Conservation (phyloP, 1,140 invertebrate species). For the Drosophila ficusphila region DNA sequence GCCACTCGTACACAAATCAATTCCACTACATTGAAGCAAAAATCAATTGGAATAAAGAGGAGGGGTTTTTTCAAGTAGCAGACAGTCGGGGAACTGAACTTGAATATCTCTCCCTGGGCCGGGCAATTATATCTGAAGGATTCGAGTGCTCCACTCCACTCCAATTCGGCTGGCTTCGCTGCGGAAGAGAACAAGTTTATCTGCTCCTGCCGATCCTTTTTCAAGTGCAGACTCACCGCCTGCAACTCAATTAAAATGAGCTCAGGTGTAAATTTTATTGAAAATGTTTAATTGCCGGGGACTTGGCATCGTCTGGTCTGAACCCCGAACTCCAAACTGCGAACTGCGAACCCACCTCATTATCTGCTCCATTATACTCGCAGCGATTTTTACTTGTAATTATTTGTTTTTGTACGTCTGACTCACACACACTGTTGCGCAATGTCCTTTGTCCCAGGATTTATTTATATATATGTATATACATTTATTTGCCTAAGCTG, state of each 20-base stretch:
- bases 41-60: slow-evolving; percentile 64
- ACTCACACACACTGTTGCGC: slow-evolving; percentile 60
- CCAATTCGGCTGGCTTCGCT: slow-evolving; percentile 7
- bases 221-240: slow-evolving; percentile 55
- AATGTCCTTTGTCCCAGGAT: slow-evolving; percentile 65
- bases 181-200: slow-evolving; percentile 63
- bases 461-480: slow-evolving; percentile 17
- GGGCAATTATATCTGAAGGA: slow-evolving; percentile 76
- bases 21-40: slow-evolving; percentile 79
- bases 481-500: slow-evolving; percentile 77
- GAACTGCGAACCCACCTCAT: slow-evolving; percentile 49
- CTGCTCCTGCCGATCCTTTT: slow-evolving; percentile 50
- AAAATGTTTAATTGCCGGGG: slow-evolving; percentile 78
- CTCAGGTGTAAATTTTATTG: slow-evolving; percentile 83
- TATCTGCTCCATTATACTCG: slow-evolving; percentile 70
- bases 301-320: slow-evolving; percentile 47
- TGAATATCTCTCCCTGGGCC: slow-evolving; percentile 38
- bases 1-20: slow-evolving; percentile 73
- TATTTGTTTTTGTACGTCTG: slow-evolving; percentile 79
- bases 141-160: slow-evolving; percentile 33
- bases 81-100: slow-evolving; percentile 27
- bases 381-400: slow-evolving; percentile 81
- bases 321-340: slow-evolving; percentile 29
- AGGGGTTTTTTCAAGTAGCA: slow-evolving; percentile 19
- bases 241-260: slow-evolving; percentile 83